These are phyloP conservation scores for Pteria penguin DNA, from an alignment of 2,888 invertebrate genomes.

Conservation along the genomic window DNA sequence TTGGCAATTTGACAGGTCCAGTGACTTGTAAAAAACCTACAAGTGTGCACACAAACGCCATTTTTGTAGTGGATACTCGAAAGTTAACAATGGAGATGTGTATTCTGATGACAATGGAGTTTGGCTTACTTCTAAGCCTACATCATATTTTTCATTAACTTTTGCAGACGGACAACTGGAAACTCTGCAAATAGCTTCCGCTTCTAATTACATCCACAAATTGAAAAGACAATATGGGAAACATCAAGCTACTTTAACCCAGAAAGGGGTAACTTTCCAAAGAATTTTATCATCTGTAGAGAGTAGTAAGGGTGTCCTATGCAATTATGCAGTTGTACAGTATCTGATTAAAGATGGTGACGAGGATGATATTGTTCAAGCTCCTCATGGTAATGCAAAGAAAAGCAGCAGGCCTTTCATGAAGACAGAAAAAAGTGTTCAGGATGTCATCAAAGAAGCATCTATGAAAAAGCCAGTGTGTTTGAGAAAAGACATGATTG, in stretches of 20 bases:
- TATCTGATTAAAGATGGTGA: constrained; percentile 5
- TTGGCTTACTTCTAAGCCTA: neutral
- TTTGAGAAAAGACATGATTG: neutral
- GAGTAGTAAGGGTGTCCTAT: neutral
- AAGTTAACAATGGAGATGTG: neutral
- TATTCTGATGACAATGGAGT: neutral
- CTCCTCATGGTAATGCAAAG: neutral
- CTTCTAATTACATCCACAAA: neutral
- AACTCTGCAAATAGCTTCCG: neutral
- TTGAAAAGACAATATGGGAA: neutral
- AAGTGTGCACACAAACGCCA: neutral
- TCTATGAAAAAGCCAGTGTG: neutral
- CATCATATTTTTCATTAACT: neutral
- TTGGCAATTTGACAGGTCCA: neutral
- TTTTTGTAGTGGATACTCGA: neutral
- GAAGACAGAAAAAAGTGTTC: neutral
- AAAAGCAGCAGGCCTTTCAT: neutral
- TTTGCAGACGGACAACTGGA: neutral
- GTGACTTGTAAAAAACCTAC: neutral
- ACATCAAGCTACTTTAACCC: neutral
- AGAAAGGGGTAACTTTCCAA: neutral
- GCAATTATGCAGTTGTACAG: neutral
- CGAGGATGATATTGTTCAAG: constrained; percentile 3
- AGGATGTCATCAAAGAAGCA: neutral
- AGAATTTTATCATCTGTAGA: neutral